Conservation (phyloP, 1,140 invertebrate species). For the Holcopasites calliopsidis region DNA sequence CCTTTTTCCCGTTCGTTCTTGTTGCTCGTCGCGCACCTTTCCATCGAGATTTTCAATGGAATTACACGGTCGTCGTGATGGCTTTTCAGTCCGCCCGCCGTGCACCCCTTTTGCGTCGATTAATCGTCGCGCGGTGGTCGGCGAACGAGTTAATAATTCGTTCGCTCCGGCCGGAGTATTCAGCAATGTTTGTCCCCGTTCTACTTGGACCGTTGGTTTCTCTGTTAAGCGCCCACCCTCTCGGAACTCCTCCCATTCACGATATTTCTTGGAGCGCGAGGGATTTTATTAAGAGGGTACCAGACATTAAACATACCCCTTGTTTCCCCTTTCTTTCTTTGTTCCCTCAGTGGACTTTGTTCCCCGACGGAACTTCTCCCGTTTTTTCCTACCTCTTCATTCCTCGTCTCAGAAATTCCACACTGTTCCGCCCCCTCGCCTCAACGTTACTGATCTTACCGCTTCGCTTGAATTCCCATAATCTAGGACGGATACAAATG, state of each 20-base stretch:
- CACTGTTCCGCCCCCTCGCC: neutral
- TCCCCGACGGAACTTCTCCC: constrained; percentile 7
- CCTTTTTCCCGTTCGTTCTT: neutral
- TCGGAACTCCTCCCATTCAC: constrained; percentile 64
- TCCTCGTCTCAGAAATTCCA: too few relatives aligned
- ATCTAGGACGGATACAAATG: constrained; percentile 34
- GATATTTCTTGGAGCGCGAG: constrained; percentile 69
- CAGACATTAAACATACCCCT: constrained; percentile 48
- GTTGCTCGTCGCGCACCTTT: neutral
- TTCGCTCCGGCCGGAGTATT: neutral
- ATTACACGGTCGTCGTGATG: neutral
- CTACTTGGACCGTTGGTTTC: constrained; percentile 12
- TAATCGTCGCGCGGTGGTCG: constrained; percentile 22
- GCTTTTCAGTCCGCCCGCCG: neutral
- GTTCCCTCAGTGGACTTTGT: constrained; percentile 34
- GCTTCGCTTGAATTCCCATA: neutral
- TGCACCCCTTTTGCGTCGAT: neutral
- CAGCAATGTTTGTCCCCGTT: constrained; percentile 18
- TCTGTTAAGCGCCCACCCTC: neutral
- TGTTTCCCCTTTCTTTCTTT: constrained; percentile 38
- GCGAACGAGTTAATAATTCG: constrained; percentile 30
- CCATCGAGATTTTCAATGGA: neutral
- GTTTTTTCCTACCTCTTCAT: neutral
- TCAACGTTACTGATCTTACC: neutral
- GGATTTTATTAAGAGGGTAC: constrained; percentile 67